Evolutionary conservation across 2,113 vertebrate species (phyloP).

Genomic region (Spea bombifrons): DNA sequence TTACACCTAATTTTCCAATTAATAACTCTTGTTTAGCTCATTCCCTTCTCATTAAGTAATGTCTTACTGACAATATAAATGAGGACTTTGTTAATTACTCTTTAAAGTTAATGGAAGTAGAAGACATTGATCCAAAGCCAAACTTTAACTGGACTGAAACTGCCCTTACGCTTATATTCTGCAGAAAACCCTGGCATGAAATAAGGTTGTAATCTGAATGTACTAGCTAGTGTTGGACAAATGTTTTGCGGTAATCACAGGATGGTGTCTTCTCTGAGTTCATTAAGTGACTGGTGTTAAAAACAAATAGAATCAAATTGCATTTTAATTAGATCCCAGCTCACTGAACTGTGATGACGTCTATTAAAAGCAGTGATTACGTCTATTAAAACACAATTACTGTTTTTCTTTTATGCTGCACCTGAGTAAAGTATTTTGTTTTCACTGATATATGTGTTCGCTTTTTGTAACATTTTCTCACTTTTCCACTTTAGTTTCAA

Average conservation of each 20-base stretch:
- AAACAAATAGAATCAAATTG: slow-evolving; percentile 18
- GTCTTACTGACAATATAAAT: slow-evolving; percentile 41
- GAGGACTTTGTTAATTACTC: slow-evolving; percentile 22
- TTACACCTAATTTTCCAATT: slow-evolving; percentile 48
- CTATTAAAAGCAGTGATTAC: not conserved
- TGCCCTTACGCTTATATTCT: not conserved
- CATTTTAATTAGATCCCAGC: slow-evolving; percentile 11
- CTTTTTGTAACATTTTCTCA: slow-evolving; percentile 4
- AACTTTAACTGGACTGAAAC: slow-evolving; percentile 32
- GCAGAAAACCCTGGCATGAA: not conserved
- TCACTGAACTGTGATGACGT: slow-evolving; percentile 1
- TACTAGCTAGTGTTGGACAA: not conserved
- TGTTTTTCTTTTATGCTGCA: not conserved
- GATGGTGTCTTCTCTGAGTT: not conserved
- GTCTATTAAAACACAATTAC: slow-evolving; percentile 10
- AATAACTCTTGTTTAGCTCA: slow-evolving; percentile 33
- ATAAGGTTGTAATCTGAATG: slow-evolving; percentile 14
- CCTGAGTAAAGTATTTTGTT: not conserved
- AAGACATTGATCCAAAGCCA: slow-evolving; percentile 48
- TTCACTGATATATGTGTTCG: not conserved
- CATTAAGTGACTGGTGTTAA: slow-evolving; percentile 11
- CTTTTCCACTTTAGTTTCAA: slow-evolving; percentile 11
- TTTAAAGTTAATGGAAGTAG: slow-evolving; percentile 28
- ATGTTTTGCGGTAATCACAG: slow-evolving; percentile 5
- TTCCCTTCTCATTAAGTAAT: slow-evolving; percentile 48